Evolutionary conservation across 2,797 vertebrate genomes (phyloP), one percentile per base, ranked within the genome.

Genomic region (Amphiprion clarkii): DNA sequence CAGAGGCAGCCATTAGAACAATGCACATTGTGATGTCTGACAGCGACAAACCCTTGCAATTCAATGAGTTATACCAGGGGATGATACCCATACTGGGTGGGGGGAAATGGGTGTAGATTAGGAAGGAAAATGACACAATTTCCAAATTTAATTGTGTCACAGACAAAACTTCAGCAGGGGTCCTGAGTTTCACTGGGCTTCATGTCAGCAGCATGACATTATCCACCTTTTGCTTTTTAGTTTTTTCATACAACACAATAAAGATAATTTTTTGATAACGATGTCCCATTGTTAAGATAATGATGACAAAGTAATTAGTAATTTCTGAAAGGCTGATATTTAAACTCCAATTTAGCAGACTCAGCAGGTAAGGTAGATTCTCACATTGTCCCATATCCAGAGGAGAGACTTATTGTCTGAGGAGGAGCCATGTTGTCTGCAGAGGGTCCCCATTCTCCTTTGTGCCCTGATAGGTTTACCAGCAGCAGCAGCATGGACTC

Each of bases 1-100:
- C 76, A 77, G 74, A 54, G 67, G 71, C 81, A 77, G 62, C 76
- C 66, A 75, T 76, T 59, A 76, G 86, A 92, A 94, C 94, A 94
- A 93, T 93, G 76, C 76, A 7, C 82, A 94, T 93, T 94, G 93
- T 91, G 79, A 81, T 78, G 68, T 67, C 67, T 91, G 89, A 92
- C 82, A 92, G 82, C 54, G 67, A 88, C 79, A 86, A 88, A 87
- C 61, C 80, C 69, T 82, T 80, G 64, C 70, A 78, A 78, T 86
- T 89, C 84, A 82, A 36, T 87, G 85, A 90, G 78, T 86, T 84
- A 78, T 84, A 79, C 82, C 56, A 59, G 83, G 75, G 85, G 90
- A 92, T 93, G 91, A 93, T 84, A 93, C 91, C 88, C 86, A 84
- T 74, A 67, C 23, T 49, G 53, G 23, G n/a, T n/a, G 23, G 62